Evolutionary conservation across 1,140 invertebrate genomes (phyloP), one percentile per base, ranked within the genome.

Genomic region (Drosophila orosa): DNA sequence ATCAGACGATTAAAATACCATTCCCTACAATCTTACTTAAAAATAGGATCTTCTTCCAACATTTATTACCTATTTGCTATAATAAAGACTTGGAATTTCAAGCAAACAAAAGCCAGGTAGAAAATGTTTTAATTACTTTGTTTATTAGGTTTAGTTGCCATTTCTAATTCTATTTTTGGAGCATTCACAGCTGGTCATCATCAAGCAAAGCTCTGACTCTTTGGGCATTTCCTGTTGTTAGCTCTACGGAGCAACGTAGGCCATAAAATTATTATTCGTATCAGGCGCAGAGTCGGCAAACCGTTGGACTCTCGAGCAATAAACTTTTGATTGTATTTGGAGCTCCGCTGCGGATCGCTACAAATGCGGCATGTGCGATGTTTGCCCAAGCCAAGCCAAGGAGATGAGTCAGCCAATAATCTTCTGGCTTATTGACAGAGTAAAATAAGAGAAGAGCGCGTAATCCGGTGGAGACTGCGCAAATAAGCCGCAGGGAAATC

Each of bases 311-410:
- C 65, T 31, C 68, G 63, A 67, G 48, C 57, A 84, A 84, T 80
- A 80, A 80, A 73, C 76, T 73, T 72, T 73, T 80, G 75, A 45
- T 79, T 61, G 75, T 68, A 77, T 73, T 85, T 85, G 81, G 80
- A 61, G 55, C 69, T 67, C 44, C 37, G 59, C 40, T 68, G 50
- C 66, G 65, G 58, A 73, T 48, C 61, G 48, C 44, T 84, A 72
- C 54, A 68, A 47, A 42, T 37, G 59, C 47, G 77, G 73, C 66
- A 84, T 84, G 80, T 84, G 81, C 67, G 48, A 50, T 85, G 80
- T 74, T 85, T 84, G 73, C 55, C 71, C 74, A 85, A 42, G 45
- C 63, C 63, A n/a, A n/a, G n/a, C n/a, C n/a, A n/a, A n/a, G 31
- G 25, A 56, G 57, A 66, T 84, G 80, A 84, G 52, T 84, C 80